These are phyloP conservation scores for Aspidapion aeneum DNA, from an alignment of 2,888 invertebrate species.

Conservation along the genomic window DNA sequence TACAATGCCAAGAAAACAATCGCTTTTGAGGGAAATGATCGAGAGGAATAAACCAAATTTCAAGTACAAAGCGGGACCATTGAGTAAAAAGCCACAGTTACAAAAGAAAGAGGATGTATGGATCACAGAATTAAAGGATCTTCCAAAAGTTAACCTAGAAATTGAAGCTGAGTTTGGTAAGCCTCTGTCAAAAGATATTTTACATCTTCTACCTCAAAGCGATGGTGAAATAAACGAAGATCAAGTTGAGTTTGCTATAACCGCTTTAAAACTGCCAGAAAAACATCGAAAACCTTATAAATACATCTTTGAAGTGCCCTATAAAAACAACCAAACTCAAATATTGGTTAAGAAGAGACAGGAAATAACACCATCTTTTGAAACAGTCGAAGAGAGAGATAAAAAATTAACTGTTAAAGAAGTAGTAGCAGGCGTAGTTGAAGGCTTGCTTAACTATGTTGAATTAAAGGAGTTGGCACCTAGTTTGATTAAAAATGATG, in stretches of 20 bases:
- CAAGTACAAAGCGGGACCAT: conserved; percentile 57
- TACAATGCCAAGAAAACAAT: conserved; percentile 34
- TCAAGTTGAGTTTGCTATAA: conserved; percentile 56
- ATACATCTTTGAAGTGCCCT: conserved; percentile 58
- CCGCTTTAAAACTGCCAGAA: conserved; percentile 46
- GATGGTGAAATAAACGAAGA: conserved; percentile 49
- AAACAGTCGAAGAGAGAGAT: neutral
- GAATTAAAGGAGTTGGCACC: conserved; percentile 59
- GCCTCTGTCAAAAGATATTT: conserved; percentile 48
- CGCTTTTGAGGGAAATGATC: conserved; percentile 44
- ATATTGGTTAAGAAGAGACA: conserved; percentile 49
- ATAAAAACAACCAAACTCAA: conserved; percentile 55
- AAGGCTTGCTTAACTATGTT: conserved; percentile 57
- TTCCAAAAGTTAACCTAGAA: conserved; percentile 53
- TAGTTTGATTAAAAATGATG: conserved; percentile 49
- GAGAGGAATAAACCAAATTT: conserved; percentile 38
- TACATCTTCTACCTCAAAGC: conserved; percentile 47
- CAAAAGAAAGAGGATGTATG: conserved; percentile 48
- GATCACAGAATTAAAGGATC: conserved; percentile 47
- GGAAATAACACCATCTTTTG: neutral
- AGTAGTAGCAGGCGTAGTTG: conserved; percentile 43
- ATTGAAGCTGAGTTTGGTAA: conserved; percentile 51
- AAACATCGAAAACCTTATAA: neutral
- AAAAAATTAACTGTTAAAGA: conserved; percentile 3
- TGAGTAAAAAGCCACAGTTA: conserved; percentile 50